These are phyloP conservation scores for Redunca redunca DNA, from an alignment of 2,113 vertebrate genomes.

Conservation along the genomic window DNA sequence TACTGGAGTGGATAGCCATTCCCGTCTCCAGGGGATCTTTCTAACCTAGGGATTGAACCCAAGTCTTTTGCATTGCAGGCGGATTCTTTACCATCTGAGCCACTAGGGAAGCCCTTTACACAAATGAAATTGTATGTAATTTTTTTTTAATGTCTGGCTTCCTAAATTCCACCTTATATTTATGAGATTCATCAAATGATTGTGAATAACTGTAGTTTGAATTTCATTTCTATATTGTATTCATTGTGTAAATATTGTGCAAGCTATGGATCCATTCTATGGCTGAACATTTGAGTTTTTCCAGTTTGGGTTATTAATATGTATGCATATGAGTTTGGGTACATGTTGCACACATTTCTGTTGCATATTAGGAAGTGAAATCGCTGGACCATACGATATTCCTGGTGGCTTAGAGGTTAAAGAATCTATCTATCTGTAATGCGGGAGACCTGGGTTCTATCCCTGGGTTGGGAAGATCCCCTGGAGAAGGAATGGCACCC, in stretches of 20 bases:
- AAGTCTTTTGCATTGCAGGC: fast-evolving
- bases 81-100: neutral
- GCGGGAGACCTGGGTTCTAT: no score
- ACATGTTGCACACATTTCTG: neutral
- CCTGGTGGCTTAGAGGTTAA: no score
- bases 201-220: neutral
- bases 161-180: neutral
- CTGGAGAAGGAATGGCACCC: no score
- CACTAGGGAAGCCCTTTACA: neutral
- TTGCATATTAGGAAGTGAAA: neutral
- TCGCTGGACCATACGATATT: neutral
- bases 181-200: neutral
- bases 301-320: neutral
- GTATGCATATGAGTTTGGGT: neutral
- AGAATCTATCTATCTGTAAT: fast-evolving
- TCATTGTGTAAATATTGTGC: neutral
- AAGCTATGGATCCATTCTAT: neutral
- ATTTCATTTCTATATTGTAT: neutral
- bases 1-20: neutral
- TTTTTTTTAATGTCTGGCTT: neutral
- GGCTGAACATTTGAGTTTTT: neutral
- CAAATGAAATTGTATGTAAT: neutral
- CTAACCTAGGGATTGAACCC: neutral
- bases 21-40: neutral
- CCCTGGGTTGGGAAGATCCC: no score